Percentiles rank a stretch among this genome's conserved stretches.
These are phyloP conservation scores for Lycaon pictus DNA, from an alignment of 2,113 vertebrate species.

Conservation along the genomic window DNA sequence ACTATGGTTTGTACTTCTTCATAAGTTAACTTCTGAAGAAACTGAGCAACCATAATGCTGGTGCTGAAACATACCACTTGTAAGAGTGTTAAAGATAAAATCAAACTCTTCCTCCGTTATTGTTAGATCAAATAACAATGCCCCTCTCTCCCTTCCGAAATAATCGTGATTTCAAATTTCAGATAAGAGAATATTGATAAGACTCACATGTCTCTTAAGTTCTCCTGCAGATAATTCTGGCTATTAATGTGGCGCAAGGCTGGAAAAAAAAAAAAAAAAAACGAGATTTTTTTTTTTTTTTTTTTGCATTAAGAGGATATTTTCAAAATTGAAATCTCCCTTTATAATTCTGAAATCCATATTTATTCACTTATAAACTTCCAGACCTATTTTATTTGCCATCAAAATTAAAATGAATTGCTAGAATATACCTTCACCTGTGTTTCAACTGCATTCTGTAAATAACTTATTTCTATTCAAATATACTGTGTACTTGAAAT, in stretches of 20 bases:
- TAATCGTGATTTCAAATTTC: slow-evolving; percentile 43
- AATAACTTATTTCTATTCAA: background rate
- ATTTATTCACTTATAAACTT: background rate
- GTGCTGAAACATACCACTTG: background rate
- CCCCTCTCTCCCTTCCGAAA: background rate
- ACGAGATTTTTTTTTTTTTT: slow-evolving; percentile 51
- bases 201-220: slow-evolving; percentile 53
- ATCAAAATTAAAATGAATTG: background rate
- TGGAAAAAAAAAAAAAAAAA: background rate
- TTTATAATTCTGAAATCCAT: background rate
- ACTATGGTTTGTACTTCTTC: slow-evolving; percentile 30
- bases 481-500: background rate
- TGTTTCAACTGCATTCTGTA: background rate
- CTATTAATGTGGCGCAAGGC: background rate
- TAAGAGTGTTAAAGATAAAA: background rate
- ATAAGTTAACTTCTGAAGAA: slow-evolving; percentile 67
- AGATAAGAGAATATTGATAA: background rate
- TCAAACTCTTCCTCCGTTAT: background rate
- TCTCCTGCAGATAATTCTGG: slow-evolving; percentile 49
- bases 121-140: background rate
- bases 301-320: background rate
- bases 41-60: slow-evolving; percentile 75
- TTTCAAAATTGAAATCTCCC: background rate
- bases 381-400: background rate
- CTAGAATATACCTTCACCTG: background rate